These are phyloP conservation scores for Phaenicophaeus curvirostris DNA, from an alignment of 2,797 vertebrate species.

Conservation along the genomic window DNA sequence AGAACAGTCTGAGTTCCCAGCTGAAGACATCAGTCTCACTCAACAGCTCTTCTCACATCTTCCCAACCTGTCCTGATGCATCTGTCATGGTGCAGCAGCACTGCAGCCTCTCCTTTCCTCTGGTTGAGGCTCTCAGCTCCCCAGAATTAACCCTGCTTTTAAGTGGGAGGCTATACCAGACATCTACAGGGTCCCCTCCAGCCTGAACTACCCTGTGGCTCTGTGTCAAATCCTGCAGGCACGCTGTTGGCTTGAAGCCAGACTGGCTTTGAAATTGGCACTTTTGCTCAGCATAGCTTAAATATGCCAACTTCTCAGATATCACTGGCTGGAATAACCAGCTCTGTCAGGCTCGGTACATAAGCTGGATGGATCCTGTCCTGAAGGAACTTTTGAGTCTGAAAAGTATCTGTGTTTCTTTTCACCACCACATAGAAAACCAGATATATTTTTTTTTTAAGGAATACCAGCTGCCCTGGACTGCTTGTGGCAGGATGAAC, in stretches of 20 bases:
- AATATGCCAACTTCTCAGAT: background rate
- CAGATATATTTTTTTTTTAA: background rate
- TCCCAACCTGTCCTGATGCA: background rate
- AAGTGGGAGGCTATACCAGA: background rate
- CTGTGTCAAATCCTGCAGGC: background rate
- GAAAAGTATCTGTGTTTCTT: background rate
- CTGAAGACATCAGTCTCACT: background rate
- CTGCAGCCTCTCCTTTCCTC: background rate
- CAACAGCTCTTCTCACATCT: fast-evolving
- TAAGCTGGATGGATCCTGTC: background rate
- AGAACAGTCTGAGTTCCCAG: background rate
- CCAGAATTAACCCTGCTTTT: fast-evolving
- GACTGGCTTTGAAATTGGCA: background rate
- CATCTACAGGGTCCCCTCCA: fast-evolving
- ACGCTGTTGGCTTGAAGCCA: background rate
- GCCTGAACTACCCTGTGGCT: background rate
- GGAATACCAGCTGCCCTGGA: background rate
- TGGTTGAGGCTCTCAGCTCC: background rate
- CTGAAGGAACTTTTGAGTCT: background rate
- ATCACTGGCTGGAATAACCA: background rate
- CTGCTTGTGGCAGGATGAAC: background rate
- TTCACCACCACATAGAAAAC: background rate
- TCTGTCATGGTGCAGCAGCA: fast-evolving
- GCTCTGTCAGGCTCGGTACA: background rate
- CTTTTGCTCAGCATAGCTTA: background rate